These are phyloP conservation scores for Porites rus DNA, from an alignment of 92 coral and sea anemone genomes.

Conservation along the genomic window DNA sequence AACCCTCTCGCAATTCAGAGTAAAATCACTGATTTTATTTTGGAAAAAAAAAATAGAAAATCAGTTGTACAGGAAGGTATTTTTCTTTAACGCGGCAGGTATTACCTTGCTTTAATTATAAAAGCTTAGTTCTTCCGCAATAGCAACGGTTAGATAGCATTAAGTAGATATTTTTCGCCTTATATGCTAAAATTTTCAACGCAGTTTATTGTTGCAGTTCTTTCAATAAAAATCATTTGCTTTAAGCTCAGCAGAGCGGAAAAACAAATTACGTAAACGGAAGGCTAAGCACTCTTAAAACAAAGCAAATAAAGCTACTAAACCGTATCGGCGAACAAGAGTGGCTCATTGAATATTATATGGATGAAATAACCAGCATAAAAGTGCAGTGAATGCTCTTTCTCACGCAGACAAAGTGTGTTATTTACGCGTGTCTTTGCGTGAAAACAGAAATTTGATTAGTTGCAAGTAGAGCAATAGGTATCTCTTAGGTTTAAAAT, in stretches of 20 bases:
- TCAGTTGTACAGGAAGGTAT: too few relatives aligned
- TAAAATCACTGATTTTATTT: too few relatives aligned
- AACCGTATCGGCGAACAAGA: slow-evolving; percentile 20
- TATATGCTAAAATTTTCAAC: background rate
- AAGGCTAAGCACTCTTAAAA: slow-evolving; percentile 29
- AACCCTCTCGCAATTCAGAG: too few relatives aligned
- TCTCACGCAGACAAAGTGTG: background rate
- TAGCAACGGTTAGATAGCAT: too few relatives aligned
- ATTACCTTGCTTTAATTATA: too few relatives aligned
- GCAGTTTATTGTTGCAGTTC: background rate
- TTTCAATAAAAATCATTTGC: background rate
- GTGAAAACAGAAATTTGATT: too few relatives aligned
- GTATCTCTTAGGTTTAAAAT: background rate
- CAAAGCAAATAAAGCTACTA: slow-evolving; percentile 15
- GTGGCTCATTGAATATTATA: slow-evolving; percentile 35
- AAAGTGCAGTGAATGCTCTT: background rate
- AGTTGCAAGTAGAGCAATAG: background rate
- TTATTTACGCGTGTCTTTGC: too few relatives aligned
- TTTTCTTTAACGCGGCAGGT: too few relatives aligned
- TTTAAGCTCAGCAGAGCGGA: slow-evolving; percentile 27
- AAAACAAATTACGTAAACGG: slow-evolving; percentile 53
- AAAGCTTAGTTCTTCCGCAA: too few relatives aligned
- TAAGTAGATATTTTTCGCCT: background rate
- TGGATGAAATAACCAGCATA: slow-evolving; percentile 21
- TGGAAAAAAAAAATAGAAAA: too few relatives aligned